Conservation (phyloP, 2,113 vertebrate genomes). For the Nestor notabilis region DNA sequence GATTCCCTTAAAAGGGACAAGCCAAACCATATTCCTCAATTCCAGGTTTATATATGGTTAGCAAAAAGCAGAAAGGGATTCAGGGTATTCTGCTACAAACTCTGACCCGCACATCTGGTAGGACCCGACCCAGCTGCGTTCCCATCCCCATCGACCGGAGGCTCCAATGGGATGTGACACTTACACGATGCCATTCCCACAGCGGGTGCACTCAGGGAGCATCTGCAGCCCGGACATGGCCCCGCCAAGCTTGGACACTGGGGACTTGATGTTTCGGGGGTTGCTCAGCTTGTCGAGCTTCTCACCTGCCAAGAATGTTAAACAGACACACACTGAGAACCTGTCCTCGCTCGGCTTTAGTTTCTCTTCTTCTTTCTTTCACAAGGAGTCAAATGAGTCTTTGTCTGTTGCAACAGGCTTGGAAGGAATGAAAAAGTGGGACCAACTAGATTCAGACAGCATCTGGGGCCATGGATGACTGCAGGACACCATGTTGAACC, state of each 20-base stretch:
- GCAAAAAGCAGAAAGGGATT: background rate
- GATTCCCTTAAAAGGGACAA: conserved; percentile 37
- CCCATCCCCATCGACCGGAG: accelerated
- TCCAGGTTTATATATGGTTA: background rate
- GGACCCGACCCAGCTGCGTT: background rate
- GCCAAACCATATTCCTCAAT: background rate
- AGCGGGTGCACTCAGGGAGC: conserved; percentile 92
- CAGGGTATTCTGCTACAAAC: background rate
- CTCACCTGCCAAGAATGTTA: conserved; percentile 79
- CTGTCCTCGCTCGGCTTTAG: accelerated
- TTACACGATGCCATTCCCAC: conserved; percentile 93
- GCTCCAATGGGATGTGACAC: background rate
- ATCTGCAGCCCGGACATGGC: conserved; percentile 86
- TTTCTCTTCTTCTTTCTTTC: background rate
- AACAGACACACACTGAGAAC: background rate
- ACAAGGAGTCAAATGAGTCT: background rate
- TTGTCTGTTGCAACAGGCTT: background rate
- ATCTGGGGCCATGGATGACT: accelerated
- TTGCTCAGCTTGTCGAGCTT: conserved; percentile 64
- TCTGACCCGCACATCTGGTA: accelerated
- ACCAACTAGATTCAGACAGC: background rate
- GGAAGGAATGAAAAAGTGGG: background rate
- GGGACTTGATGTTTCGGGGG: conserved; percentile 83
- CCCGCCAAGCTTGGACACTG: conserved; percentile 82
- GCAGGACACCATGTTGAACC: background rate